Percentiles rank a stretch among this genome's conserved stretches.
These are phyloP conservation scores for Cosmia pyralina DNA, from an alignment of 2,888 invertebrate genomes.

Conservation along the genomic window DNA sequence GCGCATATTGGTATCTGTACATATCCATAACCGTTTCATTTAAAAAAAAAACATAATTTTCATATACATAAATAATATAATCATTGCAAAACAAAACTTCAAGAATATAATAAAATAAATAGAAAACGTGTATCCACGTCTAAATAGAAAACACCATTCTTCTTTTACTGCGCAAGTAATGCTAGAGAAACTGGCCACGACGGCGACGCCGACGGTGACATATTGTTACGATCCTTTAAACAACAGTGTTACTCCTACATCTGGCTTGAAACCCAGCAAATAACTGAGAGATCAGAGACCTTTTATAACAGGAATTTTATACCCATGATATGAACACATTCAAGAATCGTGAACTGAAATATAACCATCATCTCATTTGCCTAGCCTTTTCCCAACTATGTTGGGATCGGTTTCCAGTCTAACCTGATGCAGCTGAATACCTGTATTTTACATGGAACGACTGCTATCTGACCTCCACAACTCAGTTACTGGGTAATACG, in stretches of 20 bases:
- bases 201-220: conserved; percentile 47
- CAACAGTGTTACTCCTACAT: conserved; percentile 46
- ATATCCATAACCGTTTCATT: too few species aligned
- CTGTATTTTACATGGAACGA: too few species aligned
- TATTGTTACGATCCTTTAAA: conserved; percentile 54
- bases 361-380: too few species aligned
- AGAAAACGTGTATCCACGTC: conserved; percentile 27
- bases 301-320: conserved; percentile 16
- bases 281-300: conserved; percentile 24
- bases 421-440: too few species aligned
- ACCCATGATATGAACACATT: too few species aligned
- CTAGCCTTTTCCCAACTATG: too few species aligned
- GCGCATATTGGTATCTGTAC: too few species aligned
- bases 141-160: conserved; percentile 36
- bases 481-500: too few species aligned
- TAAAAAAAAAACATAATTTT: too few species aligned
- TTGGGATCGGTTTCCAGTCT: too few species aligned
- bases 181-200: conserved; percentile 37
- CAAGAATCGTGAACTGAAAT: too few species aligned
- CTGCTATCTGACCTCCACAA: too few species aligned
- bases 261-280: conserved; percentile 38
- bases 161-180: conserved; percentile 40
- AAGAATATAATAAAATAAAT: conserved; percentile 19
- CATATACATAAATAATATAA: background rate
- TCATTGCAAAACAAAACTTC: background rate